Conservation (phyloP, 2,113 vertebrate genomes). For the Diphyllodes magnificus region DNA sequence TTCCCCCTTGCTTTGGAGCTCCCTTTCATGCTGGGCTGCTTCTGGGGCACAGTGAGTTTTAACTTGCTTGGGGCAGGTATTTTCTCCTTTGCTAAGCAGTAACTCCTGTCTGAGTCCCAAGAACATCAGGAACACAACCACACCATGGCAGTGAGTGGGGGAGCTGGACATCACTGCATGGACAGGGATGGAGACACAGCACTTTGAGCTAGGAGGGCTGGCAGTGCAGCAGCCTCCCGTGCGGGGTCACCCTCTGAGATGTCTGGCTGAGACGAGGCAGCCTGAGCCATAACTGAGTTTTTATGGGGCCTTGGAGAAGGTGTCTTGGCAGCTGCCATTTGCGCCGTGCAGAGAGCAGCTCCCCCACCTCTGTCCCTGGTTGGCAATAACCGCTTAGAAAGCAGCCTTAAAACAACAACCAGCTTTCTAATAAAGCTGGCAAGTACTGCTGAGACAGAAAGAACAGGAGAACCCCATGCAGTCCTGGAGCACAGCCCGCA, state of each 20-base stretch:
- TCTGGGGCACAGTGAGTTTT: not conserved
- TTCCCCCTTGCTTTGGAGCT: not conserved
- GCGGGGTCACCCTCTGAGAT: not conserved
- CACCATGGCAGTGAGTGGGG: not conserved
- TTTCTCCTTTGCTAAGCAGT: not conserved
- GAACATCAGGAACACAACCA: accelerated
- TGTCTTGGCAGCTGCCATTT: constrained; percentile 41
- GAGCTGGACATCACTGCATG: not conserved
- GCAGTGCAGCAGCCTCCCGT: not conserved
- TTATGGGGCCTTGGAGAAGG: constrained; percentile 22
- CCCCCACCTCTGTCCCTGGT: not conserved
- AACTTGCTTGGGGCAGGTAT: not conserved
- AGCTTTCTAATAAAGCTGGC: constrained; percentile 35
- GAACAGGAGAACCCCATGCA: accelerated
- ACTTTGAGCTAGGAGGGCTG: not conserved
- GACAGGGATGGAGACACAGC: not conserved
- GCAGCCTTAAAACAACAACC: constrained; percentile 40
- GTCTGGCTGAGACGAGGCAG: not conserved
- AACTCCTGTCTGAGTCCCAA: not conserved
- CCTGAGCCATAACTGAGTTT: not conserved
- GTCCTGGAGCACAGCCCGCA: not conserved
- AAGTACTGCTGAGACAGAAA: not conserved
- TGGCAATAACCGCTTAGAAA: not conserved
- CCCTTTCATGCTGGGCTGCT: not conserved
- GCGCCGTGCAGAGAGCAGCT: not conserved